Evolutionary conservation across 2,797 vertebrate genomes (phyloP).

Genomic region (Gallinago solitaria): DNA sequence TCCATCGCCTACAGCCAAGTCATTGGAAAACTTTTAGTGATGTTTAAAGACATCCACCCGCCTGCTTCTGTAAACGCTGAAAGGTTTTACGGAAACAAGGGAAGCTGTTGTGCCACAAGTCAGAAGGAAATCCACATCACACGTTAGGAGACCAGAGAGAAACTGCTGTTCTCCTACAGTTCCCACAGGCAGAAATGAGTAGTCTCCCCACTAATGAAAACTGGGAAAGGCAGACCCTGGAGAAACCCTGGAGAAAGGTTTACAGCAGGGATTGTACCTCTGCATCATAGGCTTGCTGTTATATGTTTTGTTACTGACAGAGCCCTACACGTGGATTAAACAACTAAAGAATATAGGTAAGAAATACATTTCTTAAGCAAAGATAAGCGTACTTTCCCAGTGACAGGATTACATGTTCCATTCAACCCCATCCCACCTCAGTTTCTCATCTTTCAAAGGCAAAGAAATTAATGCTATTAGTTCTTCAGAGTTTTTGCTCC

Average conservation of each 20-base stretch:
- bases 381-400: neutral
- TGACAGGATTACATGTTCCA: neutral
- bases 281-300: rapidly evolving
- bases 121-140: neutral
- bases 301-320: neutral
- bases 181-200: neutral
- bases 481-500: neutral
- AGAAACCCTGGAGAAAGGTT: neutral
- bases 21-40: rapidly evolving
- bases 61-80: neutral
- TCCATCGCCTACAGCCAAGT: neutral
- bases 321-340: neutral
- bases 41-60: neutral
- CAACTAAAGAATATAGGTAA: neutral
- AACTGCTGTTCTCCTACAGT: neutral
- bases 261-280: too few species aligned
- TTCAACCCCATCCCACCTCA: neutral
- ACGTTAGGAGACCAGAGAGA: neutral
- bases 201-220: rapidly evolving
- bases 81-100: neutral
- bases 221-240: neutral
- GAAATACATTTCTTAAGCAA: neutral
- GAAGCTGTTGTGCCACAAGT: neutral
- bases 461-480: neutral
- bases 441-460: neutral